Conservation (phyloP, 2,113 vertebrate species). For the Zosterops hypoxanthus region DNA sequence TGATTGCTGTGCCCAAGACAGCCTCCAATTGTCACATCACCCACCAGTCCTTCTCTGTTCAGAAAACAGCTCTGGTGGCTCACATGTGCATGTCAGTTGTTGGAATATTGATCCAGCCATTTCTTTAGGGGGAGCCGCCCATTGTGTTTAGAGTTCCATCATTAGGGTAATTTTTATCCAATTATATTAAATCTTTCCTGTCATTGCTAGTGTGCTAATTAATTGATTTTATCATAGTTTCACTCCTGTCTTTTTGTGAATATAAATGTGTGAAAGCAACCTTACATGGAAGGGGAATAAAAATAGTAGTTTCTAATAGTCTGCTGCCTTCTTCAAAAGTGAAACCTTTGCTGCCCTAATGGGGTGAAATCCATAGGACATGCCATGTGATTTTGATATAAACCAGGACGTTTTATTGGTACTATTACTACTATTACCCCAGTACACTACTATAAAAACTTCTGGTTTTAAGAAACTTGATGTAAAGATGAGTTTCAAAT, state of each 20-base stretch:
- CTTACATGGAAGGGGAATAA: background rate
- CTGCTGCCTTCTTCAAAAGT: background rate
- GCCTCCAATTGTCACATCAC: background rate
- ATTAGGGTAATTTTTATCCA: background rate
- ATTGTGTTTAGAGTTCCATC: background rate
- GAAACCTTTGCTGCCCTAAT: background rate
- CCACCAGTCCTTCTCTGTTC: background rate
- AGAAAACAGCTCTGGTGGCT: background rate
- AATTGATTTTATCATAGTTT: background rate
- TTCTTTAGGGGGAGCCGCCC: background rate
- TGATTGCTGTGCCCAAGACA: background rate
- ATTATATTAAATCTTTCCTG: background rate
- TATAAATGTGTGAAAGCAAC: background rate
- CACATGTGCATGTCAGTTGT: background rate
- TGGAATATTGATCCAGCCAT: background rate
- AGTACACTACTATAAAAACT: background rate
- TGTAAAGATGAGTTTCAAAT: background rate
- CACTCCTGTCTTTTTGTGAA: background rate
- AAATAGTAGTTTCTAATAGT: background rate
- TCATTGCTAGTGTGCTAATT: background rate
- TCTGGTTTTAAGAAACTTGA: background rate
- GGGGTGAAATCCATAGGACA: background rate
- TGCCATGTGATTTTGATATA: background rate
- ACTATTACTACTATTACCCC: background rate
- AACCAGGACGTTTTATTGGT: background rate